Percentiles rank a stretch among this genome's conserved stretches.
phyloP scores from a whole-genome alignment of 53 echinoderm and acorn worm genomes.

The Echinarachnius parma region DNA sequence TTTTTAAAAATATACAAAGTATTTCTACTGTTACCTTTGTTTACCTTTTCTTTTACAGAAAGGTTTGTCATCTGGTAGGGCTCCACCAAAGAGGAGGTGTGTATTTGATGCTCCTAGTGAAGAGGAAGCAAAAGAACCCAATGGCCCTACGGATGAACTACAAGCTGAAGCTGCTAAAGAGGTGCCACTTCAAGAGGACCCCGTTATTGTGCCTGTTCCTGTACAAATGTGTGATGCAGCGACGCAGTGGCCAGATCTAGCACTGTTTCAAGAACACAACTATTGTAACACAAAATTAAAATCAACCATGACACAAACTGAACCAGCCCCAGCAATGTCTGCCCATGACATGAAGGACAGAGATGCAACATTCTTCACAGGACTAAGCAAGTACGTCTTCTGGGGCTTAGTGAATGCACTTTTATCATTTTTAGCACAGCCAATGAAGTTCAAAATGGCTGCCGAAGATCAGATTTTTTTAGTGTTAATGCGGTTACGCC shows the following conservation, averaged over 20 bases:
- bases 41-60: too few species aligned
- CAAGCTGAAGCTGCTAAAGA: too few species aligned
- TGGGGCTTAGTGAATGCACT: slow-evolving; percentile 24
- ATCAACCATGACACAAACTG: not conserved
- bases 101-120: too few species aligned
- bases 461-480: slow-evolving; percentile 44
- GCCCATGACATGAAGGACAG: not conserved
- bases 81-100: too few species aligned
- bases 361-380: slow-evolving; percentile 36
- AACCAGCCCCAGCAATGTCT: not conserved
- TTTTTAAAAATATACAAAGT: too few species aligned
- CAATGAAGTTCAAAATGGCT: slow-evolving; percentile 23
- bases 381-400: slow-evolving; percentile 45
- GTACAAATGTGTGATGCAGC: not conserved
- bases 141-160: too few species aligned
- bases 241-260: not conserved
- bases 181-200: too few species aligned
- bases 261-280: not conserved
- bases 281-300: not conserved
- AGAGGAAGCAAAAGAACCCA: too few species aligned
- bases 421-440: not conserved
- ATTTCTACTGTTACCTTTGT: too few species aligned
- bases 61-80: too few species aligned
- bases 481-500: slow-evolving; percentile 44
- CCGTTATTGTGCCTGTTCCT: too few species aligned